Evolutionary conservation across 1,140 invertebrate species (phyloP).

Genomic region (Zaprionus nigranus): DNA sequence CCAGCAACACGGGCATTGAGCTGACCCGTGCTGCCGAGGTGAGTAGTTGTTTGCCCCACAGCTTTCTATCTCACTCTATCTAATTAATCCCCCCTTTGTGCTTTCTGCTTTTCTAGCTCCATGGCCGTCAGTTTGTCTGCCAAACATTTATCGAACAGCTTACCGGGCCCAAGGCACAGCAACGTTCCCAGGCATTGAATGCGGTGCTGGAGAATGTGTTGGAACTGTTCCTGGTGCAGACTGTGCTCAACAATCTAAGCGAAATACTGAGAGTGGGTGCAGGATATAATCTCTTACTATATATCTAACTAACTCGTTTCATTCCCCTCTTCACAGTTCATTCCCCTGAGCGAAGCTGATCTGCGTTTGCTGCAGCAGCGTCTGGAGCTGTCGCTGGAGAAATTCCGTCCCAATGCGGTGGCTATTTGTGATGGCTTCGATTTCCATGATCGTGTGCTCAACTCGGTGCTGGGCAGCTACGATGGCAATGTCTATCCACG

Average conservation of each 20-base stretch:
- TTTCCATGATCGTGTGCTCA: conserved; percentile 92
- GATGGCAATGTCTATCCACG: conserved; percentile 97
- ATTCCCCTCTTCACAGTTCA: conserved; percentile 85
- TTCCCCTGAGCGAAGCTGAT: conserved; percentile 87
- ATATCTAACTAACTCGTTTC: neutral
- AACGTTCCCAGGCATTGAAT: conserved; percentile 85
- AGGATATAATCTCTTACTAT: neutral
- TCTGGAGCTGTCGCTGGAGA: conserved; percentile 88
- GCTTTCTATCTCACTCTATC: neutral
- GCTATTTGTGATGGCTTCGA: conserved; percentile 96
- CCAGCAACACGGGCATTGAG: conserved; percentile 93
- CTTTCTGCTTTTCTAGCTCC: conserved; percentile 85
- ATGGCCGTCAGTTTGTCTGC: conserved; percentile 91
- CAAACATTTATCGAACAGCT: conserved; percentile 86
- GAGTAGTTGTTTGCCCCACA: neutral
- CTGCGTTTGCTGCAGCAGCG: conserved; percentile 88
- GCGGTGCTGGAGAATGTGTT: conserved; percentile 89
- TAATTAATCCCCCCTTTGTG: neutral
- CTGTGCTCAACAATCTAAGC: conserved; percentile 89
- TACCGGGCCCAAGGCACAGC: conserved; percentile 77
- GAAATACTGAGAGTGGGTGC: conserved; percentile 90
- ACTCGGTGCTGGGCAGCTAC: conserved; percentile 93
- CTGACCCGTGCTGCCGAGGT: conserved; percentile 90
- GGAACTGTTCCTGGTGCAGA: conserved; percentile 91
- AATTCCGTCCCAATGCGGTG: conserved; percentile 94